A percentile compares a stretch with the other conserved stretches of the same genome.
phyloP scores from a whole-genome alignment of 2,888 invertebrate genomes.

The Nemotelus nigrinus region DNA sequence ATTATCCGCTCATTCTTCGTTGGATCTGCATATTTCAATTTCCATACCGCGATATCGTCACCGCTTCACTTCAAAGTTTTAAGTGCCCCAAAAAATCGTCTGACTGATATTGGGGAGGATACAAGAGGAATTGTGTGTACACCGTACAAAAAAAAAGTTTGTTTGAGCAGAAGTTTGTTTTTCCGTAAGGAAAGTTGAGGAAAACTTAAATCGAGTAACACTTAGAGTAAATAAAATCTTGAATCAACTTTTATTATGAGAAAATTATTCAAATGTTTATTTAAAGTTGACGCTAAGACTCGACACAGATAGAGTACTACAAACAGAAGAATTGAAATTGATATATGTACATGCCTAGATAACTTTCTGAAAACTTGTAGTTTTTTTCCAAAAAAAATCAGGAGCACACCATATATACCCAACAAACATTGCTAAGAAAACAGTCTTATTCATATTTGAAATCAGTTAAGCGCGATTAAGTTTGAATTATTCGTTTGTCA shows the following conservation, averaged over 20 bases:
- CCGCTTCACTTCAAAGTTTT: constrained; percentile 12
- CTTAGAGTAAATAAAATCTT: constrained; percentile 31
- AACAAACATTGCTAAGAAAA: too few relatives aligned
- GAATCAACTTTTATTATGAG: constrained; percentile 18
- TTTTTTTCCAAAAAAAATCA: too few relatives aligned
- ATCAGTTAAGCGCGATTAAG: too few relatives aligned
- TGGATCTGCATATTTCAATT: constrained; percentile 44
- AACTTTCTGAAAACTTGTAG: too few relatives aligned
- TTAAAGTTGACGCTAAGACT: not conserved
- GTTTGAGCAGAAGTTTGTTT: constrained; percentile 8
- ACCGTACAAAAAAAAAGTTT: not conserved
- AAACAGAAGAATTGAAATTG: too few relatives aligned
- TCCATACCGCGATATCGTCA: constrained; percentile 20
- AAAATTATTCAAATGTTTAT: constrained; percentile 22
- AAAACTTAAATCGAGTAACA: constrained; percentile 40
- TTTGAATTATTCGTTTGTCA: too few relatives aligned
- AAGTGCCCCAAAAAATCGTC: constrained; percentile 18
- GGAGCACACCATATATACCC: too few relatives aligned
- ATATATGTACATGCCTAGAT: too few relatives aligned
- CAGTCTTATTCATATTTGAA: too few relatives aligned
- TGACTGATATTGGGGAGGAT: not conserved
- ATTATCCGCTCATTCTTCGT: constrained; percentile 9
- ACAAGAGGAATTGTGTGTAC: not conserved
- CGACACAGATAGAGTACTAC: too few relatives aligned
- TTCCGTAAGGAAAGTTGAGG: constrained; percentile 20